These are phyloP conservation scores for Phorcus lineatus DNA, from an alignment of 2,888 invertebrate genomes.

Conservation along the genomic window DNA sequence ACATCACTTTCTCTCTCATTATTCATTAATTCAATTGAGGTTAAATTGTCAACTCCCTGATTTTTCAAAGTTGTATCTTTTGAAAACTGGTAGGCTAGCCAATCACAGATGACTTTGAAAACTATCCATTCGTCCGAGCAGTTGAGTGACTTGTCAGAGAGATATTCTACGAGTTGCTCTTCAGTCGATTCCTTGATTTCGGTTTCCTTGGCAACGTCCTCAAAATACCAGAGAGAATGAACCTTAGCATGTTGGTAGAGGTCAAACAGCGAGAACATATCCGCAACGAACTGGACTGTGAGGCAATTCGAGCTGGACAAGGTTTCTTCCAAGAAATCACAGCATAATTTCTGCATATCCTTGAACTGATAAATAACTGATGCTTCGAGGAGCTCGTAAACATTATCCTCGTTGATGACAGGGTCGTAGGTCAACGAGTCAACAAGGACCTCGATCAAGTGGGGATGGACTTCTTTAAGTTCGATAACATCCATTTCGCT, in stretches of 20 bases:
- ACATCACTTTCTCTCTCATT: neutral
- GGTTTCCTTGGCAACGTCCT: neutral
- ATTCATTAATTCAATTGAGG: neutral
- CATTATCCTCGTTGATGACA: constrained; percentile 1
- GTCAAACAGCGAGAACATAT: constrained; percentile 5
- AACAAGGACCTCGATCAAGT: neutral
- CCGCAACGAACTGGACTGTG: neutral
- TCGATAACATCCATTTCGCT: neutral
- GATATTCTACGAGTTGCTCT: neutral
- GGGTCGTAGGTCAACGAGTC: neutral
- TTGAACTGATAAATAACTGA: constrained; percentile 10
- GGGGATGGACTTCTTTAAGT: neutral
- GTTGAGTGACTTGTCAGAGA: constrained; percentile 18
- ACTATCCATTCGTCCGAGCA: neutral
- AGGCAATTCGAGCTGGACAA: constrained; percentile 14
- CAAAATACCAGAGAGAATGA: constrained; percentile 23
- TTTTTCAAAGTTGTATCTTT: neutral
- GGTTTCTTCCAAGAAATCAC: constrained; percentile 1
- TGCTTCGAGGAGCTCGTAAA: constrained; percentile 9
- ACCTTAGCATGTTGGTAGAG: constrained; percentile 4
- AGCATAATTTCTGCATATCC: neutral
- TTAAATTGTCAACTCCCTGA: neutral
- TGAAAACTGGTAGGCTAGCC: neutral
- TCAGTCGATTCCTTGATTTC: neutral
- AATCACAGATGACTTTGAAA: neutral